These are phyloP conservation scores for Sitophilus oryzae DNA, from an alignment of 1,140 invertebrate genomes.

Conservation along the genomic window DNA sequence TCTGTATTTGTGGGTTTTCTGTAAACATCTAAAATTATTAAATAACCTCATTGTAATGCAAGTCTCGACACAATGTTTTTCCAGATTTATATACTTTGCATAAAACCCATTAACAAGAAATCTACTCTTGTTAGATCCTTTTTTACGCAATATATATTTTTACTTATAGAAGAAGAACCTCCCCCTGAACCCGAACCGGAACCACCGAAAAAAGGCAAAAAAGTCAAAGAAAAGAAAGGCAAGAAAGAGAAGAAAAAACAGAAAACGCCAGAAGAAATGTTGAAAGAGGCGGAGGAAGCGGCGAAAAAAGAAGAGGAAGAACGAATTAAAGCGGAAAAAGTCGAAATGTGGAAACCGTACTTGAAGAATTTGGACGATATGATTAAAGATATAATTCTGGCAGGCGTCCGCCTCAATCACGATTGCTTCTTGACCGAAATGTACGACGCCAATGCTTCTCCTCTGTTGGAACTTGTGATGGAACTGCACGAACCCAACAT, in stretches of 20 bases:
- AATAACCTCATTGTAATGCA: no score
- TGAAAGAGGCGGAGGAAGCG: conserved; percentile 15
- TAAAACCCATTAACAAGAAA: no score
- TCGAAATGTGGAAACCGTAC: conserved; percentile 54
- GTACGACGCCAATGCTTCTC: conserved; percentile 41
- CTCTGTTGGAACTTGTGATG: conserved; percentile 59
- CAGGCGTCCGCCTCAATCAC: conserved; percentile 45
- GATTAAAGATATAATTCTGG: conserved; percentile 54
- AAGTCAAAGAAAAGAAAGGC: conserved; percentile 22
- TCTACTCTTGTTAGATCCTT: no score
- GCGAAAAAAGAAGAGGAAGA: conserved; percentile 24
- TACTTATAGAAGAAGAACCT: conserved; percentile 5
- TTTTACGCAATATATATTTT: no score
- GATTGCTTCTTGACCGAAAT: conserved; percentile 43
- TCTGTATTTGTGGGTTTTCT: no score
- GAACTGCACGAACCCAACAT: conserved; percentile 58
- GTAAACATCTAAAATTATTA: no score
- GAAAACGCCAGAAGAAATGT: conserved; percentile 18
- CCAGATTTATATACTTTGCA: no score
- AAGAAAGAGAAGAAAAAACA: conserved; percentile 17
- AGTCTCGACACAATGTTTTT: no score
- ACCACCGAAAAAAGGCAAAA: conserved; percentile 20
- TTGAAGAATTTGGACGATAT: conserved; percentile 59
- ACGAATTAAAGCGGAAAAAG: conserved; percentile 28
- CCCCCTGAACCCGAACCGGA: conserved; percentile 14